Evolutionary conservation across 2,888 invertebrate species (phyloP), one percentile per base, ranked within the genome.

Genomic region (Andrena chrysosceles): DNA sequence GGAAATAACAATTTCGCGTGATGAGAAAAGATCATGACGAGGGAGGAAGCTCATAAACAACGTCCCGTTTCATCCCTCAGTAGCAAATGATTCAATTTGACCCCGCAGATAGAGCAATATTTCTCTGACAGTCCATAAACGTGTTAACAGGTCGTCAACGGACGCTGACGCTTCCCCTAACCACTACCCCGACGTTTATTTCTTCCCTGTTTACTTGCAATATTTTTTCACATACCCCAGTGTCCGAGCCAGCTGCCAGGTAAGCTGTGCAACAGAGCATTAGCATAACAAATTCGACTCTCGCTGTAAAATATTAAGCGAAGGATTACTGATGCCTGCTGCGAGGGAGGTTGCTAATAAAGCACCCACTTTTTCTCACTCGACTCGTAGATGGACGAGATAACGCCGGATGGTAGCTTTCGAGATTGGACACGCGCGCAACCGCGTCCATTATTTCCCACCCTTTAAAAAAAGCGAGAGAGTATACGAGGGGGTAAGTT

Each of bases 31-130:
- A 23, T 33, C n/a, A 23, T 42, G 35, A 5, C 26, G 26, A 16
- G 70, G 52, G 52, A 52, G 23, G 77, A 23, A 59, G 7, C 49
- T 66, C 59, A 48, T 77, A 71, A 77, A 70, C 59, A 42, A 60
- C 52, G 33, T 2, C 16, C 48, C 5, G 56, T 62, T 33, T 10
- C 60, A 60, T 7, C 48, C 20, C 10, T 10, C 42, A 6, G 10
- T n/a, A 49, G n/a, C n/a, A 33, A 78, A 66, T 35, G 59, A 70
- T 79, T 80, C 71, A 67, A 71, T 80, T 80, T 56, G 66, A 64
- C 29, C 33, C 29, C 26, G 20, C 69, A n/a, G n/a, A 66, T 31
- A n/a, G 52, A n/a, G 33, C 71, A 20, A 71, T 80, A 54, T 71
- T 52, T 80, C 60, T 42, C 71, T 23, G 60, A 31, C 70, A 78